Conservation (phyloP, 2,797 vertebrate genomes). For the Neostethus bicornis region DNA sequence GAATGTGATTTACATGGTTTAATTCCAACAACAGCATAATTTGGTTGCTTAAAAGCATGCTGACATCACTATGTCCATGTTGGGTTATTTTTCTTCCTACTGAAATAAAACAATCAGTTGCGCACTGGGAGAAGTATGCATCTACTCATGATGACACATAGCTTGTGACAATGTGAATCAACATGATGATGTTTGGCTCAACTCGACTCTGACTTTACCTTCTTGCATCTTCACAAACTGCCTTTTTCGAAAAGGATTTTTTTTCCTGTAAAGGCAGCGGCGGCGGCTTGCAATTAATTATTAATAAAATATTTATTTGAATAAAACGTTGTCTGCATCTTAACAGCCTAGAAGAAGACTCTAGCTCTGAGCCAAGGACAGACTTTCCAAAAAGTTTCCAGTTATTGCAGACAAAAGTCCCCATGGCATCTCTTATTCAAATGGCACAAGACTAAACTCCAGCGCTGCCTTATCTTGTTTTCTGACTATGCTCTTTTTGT, state of each 20-base stretch:
- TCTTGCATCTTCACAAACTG: neutral
- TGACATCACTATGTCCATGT: neutral
- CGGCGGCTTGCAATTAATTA: neutral
- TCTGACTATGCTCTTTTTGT: constrained; percentile 29
- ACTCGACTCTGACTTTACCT: neutral
- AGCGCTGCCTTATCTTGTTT: constrained; percentile 6
- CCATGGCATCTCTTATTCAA: neutral
- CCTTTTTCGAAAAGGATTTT: neutral
- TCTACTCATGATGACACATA: neutral
- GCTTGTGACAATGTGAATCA: constrained; percentile 1
- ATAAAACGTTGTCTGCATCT: neutral
- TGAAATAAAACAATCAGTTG: neutral
- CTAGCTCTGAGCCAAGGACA: neutral
- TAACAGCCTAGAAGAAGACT: neutral
- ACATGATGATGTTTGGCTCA: neutral
- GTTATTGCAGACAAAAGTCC: constrained; percentile 4
- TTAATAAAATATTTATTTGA: neutral
- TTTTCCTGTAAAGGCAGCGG: no score
- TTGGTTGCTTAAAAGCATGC: neutral
- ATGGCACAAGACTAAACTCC: neutral
- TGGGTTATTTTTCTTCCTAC: neutral
- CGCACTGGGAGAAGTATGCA: neutral
- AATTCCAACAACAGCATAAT: neutral
- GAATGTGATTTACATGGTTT: neutral
- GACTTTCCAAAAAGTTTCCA: neutral